Percentiles rank a stretch among this genome's conserved stretches.
phyloP scores from a whole-genome alignment of 2,797 vertebrate genomes.

The Margarornis squamiger region DNA sequence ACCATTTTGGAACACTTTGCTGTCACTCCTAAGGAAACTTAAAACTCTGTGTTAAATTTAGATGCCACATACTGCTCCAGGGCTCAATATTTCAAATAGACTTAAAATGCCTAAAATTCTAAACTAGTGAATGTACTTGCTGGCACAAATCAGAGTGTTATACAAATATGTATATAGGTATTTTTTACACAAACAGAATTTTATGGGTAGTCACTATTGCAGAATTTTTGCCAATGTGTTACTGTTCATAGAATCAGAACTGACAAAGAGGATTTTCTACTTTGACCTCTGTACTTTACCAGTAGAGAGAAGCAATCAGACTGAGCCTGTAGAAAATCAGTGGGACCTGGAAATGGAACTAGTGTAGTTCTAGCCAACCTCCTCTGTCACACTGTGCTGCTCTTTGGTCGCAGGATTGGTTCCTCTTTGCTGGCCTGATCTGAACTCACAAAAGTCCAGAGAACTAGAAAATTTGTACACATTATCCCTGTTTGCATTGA shows the following conservation, averaged over 20 bases:
- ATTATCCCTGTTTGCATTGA: background rate
- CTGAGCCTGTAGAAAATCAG: background rate
- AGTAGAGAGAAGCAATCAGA: background rate
- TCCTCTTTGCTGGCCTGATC: background rate
- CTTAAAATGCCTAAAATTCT: background rate
- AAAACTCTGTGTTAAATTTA: background rate
- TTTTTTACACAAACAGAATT: background rate
- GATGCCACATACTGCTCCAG: background rate
- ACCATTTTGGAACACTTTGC: background rate
- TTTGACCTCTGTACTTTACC: background rate
- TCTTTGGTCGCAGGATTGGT: background rate
- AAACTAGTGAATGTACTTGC: background rate
- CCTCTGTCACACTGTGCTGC: background rate
- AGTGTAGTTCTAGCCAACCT: background rate
- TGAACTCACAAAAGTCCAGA: background rate
- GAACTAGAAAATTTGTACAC: background rate
- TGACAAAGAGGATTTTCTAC: background rate
- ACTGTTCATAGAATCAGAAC: background rate
- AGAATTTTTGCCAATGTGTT: background rate
- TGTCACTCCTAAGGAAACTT: background rate
- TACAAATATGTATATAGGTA: fast-evolving
- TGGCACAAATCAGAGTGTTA: background rate
- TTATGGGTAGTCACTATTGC: background rate
- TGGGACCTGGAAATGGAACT: background rate
- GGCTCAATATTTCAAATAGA: background rate